Percentiles rank a stretch among this genome's conserved stretches.
These are phyloP conservation scores for Sparidentex hasta DNA, from an alignment of 2,797 vertebrate genomes.

Conservation along the genomic window DNA sequence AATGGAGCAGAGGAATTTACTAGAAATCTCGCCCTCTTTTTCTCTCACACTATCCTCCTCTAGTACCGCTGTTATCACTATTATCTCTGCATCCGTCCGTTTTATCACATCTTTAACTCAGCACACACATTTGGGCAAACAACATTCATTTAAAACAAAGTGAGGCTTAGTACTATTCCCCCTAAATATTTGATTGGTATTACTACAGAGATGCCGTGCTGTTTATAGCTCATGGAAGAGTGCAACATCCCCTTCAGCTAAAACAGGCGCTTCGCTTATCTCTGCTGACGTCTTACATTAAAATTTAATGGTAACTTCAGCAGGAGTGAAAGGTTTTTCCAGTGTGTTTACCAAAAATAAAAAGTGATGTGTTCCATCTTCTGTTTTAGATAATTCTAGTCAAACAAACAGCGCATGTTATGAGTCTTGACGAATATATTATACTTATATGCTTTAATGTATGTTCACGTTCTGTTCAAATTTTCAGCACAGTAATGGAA, in stretches of 20 bases:
- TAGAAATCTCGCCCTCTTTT: constrained; percentile 42
- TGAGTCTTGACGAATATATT: background rate
- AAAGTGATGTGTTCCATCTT: background rate
- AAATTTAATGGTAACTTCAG: constrained; percentile 16
- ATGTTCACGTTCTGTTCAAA: constrained; percentile 13
- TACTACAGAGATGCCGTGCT: background rate
- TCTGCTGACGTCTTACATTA: background rate
- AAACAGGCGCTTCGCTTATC: constrained; percentile 5
- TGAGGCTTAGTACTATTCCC: background rate
- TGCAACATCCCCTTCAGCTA: constrained; percentile 11
- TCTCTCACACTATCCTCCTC: constrained; percentile 5
- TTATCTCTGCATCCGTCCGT: background rate
- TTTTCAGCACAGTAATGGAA: constrained; percentile 8
- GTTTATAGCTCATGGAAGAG: constrained; percentile 5
- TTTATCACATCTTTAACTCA: background rate
- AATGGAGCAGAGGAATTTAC: constrained; percentile 62
- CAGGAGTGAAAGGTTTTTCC: background rate
- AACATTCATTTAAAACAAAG: background rate
- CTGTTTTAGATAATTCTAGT: background rate
- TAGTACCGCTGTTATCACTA: constrained; percentile 1
- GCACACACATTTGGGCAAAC: background rate
- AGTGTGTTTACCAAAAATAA: background rate
- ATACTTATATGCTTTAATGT: background rate
- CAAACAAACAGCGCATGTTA: background rate
- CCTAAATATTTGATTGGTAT: background rate